Evolutionary conservation across 2,888 invertebrate genomes (phyloP), one percentile per base, ranked within the genome.

Genomic region (Cephus nigrinus): DNA sequence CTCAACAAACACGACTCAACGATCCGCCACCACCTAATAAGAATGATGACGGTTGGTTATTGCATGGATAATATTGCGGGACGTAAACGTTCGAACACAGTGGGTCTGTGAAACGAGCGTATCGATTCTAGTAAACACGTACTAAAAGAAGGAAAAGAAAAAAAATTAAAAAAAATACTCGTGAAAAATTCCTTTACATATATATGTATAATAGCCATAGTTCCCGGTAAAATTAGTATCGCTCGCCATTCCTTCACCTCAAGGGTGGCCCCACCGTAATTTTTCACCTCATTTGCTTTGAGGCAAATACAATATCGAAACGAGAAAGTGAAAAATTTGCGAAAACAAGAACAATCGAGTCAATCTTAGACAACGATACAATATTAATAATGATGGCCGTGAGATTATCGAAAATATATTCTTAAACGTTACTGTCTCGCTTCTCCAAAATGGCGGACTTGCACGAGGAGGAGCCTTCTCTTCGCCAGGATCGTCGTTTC

Each of bases 11-110:
- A 55, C 55, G 23, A 55, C 23, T 55, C 23, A 55, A 55, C 55
- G 55, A 55, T 55, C 55, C 23, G 55, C 23, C 55, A 23, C 9
- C 55, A 55, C 1, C 2, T 9, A 23, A 23, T 2, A 23, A 23
- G 15, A 15, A 55, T 55, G 9, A 15, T 55, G 55, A 9, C 23
- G 55, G 23, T 23, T 55, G 23, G 9, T 55, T 55, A 55, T 55
- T 55, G 55, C 55, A 55, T 55, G 55, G 23, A 55, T 76, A 68
- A 32, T 40, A 73, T 73, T 73, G 73, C 71, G 76, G 31, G 33
- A 69, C 40, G 55, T 68, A n/a, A n/a, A 72, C 36, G 55, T 34
- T 30, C 34, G 12, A 55, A 11, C 55, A 55, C 55, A 55, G 55
- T 36, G 15, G 31, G 72, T 12, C n/a, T 73, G 55, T 23, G 55